Percentiles rank a stretch among this genome's conserved stretches.
These are phyloP conservation scores for Lomographa bimaculata DNA, from an alignment of 2,888 invertebrate species.

Conservation along the genomic window DNA sequence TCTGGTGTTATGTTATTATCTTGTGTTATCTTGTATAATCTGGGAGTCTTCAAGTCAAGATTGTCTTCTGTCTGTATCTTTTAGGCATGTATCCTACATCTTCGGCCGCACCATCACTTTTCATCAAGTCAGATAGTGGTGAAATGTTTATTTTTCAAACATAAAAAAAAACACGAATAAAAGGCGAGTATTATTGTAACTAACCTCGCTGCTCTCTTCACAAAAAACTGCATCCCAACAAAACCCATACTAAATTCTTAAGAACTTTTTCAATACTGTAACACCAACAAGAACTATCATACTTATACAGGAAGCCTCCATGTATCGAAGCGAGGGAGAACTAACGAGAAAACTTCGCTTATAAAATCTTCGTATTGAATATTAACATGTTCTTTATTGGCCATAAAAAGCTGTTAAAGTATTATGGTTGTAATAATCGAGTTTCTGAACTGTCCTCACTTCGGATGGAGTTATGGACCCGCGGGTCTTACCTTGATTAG, in stretches of 20 bases:
- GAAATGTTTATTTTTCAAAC: no score
- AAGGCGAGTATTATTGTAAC: no score
- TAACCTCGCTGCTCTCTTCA: no score
- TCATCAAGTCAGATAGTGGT: no score
- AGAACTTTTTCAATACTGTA: conserved; percentile 27
- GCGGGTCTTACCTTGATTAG: conserved; percentile 42
- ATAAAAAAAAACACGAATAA: no score
- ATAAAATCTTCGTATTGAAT: conserved; percentile 74
- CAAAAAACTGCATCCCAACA: conserved; percentile 1
- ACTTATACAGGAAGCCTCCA: conserved; percentile 12
- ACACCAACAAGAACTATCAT: conserved; percentile 30
- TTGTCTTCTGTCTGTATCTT: no score
- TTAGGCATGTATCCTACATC: no score
- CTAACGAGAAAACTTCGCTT: conserved; percentile 71
- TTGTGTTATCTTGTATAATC: no score
- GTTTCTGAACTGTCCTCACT: conserved; percentile 41
- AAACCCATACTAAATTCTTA: conserved; percentile 12
- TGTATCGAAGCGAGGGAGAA: conserved; percentile 53
- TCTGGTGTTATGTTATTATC: no score
- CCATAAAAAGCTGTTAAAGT: conserved; percentile 51
- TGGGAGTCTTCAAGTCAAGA: no score
- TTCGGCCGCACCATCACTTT: no score
- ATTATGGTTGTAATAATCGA: conserved; percentile 59
- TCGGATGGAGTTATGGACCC: conserved; percentile 45
- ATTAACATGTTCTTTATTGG: conserved; percentile 70